Conservation (phyloP, 1,140 invertebrate species). For the Papilio glaucus region DNA sequence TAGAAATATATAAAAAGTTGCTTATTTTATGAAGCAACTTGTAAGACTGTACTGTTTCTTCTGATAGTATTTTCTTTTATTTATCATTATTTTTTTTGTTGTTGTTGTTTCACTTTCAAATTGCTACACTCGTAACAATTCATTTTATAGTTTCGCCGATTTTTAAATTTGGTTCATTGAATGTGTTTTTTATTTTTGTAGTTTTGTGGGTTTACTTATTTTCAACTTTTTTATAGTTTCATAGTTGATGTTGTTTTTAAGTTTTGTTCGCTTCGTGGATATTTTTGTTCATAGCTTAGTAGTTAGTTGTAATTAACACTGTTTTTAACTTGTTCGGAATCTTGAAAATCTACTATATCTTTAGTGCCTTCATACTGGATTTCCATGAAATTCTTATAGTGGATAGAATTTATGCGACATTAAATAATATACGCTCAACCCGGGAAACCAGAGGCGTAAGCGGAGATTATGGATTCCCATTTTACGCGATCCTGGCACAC, state of each 20-base stretch:
- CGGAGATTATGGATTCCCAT: too few species aligned
- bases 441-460: too few species aligned
- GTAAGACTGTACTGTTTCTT: too few species aligned
- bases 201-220: background rate
- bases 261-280: background rate
- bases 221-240: background rate
- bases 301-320: background rate
- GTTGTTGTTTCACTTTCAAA: background rate
- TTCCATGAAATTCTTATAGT: background rate
- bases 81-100: background rate
- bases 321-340: background rate
- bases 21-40: too few species aligned
- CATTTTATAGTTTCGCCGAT: constrained; percentile 5
- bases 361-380: background rate
- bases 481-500: too few species aligned
- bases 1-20: too few species aligned
- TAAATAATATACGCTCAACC: too few species aligned
- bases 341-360: background rate
- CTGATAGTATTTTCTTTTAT: background rate
- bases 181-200: background rate
- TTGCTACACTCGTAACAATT: background rate
- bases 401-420: too few species aligned
- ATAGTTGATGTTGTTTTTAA: background rate
- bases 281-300: background rate
- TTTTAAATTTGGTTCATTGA: background rate